Conservation (phyloP, 1,140 invertebrate species). For the Glossosoma conforme region DNA sequence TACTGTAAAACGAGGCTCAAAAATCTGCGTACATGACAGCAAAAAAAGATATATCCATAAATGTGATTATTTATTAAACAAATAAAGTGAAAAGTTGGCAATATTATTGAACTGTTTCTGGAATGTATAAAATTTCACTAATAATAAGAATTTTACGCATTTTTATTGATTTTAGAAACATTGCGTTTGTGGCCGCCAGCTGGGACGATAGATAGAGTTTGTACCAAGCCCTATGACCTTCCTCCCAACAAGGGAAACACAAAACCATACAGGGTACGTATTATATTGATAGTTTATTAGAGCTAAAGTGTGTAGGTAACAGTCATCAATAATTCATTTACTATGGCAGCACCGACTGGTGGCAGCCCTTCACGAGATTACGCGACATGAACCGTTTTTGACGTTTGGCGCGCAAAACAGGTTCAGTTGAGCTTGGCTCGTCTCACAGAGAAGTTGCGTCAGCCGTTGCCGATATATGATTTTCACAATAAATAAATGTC, state of each 20-base stretch:
- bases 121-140: too few relatives aligned
- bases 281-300: background rate
- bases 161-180: conserved; percentile 40
- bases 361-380: background rate
- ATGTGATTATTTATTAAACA: too few relatives aligned
- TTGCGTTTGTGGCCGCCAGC: conserved; percentile 53
- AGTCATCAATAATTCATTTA: background rate
- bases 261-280: background rate
- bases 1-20: too few relatives aligned
- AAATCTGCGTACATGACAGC: too few relatives aligned
- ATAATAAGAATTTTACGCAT: background rate
- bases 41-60: too few relatives aligned
- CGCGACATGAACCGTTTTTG: background rate
- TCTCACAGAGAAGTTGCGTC: too few relatives aligned
- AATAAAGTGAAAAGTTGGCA: too few relatives aligned
- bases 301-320: background rate
- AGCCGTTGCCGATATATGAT: background rate
- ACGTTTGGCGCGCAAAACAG: too few relatives aligned
- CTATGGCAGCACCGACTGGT: background rate
- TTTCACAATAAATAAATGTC: background rate
- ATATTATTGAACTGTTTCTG: too few relatives aligned
- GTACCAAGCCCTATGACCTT: conserved; percentile 37
- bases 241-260: background rate
- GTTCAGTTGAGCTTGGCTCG: too few relatives aligned
- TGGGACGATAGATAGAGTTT: conserved; percentile 44